Base-by-base conservation (phyloP, 2,888 invertebrate genomes). In the Zygothrica quintamaculata region DNA sequence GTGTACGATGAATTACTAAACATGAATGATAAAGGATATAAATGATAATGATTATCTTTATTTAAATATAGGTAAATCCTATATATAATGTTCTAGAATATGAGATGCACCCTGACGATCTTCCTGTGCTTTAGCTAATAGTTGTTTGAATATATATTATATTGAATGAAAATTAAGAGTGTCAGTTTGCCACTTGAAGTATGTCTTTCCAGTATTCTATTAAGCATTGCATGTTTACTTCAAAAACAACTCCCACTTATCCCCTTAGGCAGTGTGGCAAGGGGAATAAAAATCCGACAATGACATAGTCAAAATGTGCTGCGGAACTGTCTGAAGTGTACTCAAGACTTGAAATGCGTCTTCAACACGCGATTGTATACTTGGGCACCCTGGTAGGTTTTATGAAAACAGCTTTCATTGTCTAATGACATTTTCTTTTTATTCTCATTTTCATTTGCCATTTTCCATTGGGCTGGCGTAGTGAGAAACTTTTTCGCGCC, bases 241-340 rank as follows among this genome's bases (percentile, higher is more conserved):
- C 18, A 22, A 2, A 22, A 22, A n/a, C n/a, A 22, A 22, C 12
- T 18, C n/a, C n/a, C 18, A 0, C 37, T 3, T 12, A 8, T 18
- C 18, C 18, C 2, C 5, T 22, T 22, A 22, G 18, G 18, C 18
- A 22, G 18, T n/a, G n/a, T n/a, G n/a, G n/a, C n/a, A n/a, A 22
- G 5, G 18, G 18, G 18, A 22, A 22, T 22, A 22, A 22, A 5
- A 22, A 22, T 2, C 18, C 18, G 29, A 2, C 29, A 9, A 7
- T n/a, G 9, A 29, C 29, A n/a, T n/a, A 5, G 1, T 29, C n/a
- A 9, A 29, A 29, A 2, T 18, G 15, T 18, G 36, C 60, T 52
- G 50, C 81, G 82, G 80, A 80, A 77, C 65, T 75, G 82, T 77
- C 79, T 81, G 71, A 76, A 82, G 77, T 77, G 77, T 79, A 70